Percentiles rank a stretch among this genome's conserved stretches.
Evolutionary conservation across 2,113 vertebrate species (phyloP).

Genomic region (Cololabis saira): DNA sequence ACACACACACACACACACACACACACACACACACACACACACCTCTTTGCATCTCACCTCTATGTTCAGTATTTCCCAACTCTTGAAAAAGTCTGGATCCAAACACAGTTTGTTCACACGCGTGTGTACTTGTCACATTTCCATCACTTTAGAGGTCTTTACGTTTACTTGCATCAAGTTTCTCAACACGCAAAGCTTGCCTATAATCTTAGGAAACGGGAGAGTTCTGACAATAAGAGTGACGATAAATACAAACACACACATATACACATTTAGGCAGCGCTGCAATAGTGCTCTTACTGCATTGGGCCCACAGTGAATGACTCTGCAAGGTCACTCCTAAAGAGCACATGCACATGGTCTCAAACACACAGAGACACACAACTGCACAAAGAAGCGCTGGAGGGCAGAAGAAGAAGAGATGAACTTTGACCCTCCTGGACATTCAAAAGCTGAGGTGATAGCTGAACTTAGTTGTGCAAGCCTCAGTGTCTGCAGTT

Average conservation of each 20-base stretch:
- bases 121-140: not conserved
- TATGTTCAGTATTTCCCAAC: constrained; percentile 55
- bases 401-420: constrained; percentile 61
- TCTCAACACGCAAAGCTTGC: not conserved
- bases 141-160: constrained; percentile 5
- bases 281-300: constrained; percentile 47
- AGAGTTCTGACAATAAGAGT: too few relatives aligned
- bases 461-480: constrained; percentile 68
- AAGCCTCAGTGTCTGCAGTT: constrained; percentile 34
- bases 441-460: constrained; percentile 70
- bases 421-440: constrained; percentile 76
- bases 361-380: constrained; percentile 28
- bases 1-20: constrained; percentile 29
- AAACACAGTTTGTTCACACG: constrained; percentile 58
- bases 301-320: constrained; percentile 60
- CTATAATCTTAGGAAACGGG: too few relatives aligned
- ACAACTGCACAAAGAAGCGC: constrained; percentile 53
- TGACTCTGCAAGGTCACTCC: constrained; percentile 74
- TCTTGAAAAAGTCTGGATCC: constrained; percentile 55
- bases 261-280: not conserved
- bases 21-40: constrained; percentile 30
- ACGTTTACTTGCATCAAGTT: constrained; percentile 9
- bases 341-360: constrained; percentile 28
- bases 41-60: constrained; percentile 50
- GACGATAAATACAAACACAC: not conserved